phyloP scores from a whole-genome alignment of 2,797 vertebrate genomes.

The Nyctalus aviator region DNA sequence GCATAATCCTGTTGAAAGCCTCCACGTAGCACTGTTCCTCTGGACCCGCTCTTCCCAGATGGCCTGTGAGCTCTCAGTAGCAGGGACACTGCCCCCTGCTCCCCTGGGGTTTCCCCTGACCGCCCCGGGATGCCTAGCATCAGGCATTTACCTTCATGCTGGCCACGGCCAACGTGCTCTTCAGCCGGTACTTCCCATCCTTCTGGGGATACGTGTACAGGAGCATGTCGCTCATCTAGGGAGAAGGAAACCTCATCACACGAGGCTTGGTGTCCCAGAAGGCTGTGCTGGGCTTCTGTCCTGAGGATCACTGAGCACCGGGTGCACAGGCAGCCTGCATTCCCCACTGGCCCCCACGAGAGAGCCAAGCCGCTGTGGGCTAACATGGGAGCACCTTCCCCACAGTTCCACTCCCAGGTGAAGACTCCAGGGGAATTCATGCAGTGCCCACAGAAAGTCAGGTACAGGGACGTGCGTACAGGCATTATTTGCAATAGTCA shows the following conservation, averaged over 20 bases:
- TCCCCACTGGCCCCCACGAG: not conserved
- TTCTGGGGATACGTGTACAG: slow-evolving; percentile 98
- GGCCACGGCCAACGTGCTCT: slow-evolving; percentile 92
- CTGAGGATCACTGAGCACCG: slow-evolving; percentile 40
- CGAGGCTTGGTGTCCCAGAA: not conserved
- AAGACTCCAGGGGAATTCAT: not conserved
- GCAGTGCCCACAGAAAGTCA: not conserved
- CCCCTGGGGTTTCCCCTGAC: not conserved
- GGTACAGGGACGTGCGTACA: not conserved
- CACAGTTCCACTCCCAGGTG: not conserved
- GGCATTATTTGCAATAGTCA: not conserved
- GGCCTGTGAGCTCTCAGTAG: not conserved
- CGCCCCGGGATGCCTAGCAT: not conserved
- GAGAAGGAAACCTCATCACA: slow-evolving; percentile 66
- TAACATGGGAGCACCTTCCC: not conserved
- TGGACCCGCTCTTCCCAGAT: not conserved
- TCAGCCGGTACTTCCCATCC: slow-evolving; percentile 96
- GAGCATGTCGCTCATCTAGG: slow-evolving; percentile 96
- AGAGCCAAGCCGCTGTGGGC: not conserved
- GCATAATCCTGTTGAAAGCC: not conserved
- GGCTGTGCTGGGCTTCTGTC: not conserved
- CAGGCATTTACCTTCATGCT: slow-evolving; percentile 92
- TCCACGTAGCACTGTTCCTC: not conserved
- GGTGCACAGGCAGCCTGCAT: not conserved
- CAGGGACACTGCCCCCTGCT: not conserved